Evolutionary conservation across 2,888 invertebrate genomes (phyloP).

Genomic region (Xylota segnis): DNA sequence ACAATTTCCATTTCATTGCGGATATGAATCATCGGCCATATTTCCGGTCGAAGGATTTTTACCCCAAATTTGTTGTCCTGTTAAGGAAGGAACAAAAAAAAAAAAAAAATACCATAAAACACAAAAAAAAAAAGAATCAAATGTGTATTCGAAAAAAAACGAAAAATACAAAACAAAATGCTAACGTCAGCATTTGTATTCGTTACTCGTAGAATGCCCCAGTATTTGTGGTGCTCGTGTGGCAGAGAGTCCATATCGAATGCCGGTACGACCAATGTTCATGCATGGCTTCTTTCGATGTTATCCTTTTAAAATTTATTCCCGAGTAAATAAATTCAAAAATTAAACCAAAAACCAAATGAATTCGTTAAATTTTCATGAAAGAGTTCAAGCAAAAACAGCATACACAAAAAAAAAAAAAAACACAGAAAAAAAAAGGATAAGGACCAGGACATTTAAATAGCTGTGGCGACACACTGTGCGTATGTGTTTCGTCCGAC

Average conservation of each 20-base stretch:
- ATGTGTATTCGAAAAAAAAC: conserved; percentile 54
- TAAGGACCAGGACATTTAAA: conserved; percentile 18
- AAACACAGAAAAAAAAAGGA: conserved; percentile 1
- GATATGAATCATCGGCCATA: conserved; percentile 77
- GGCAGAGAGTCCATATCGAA: conserved; percentile 44
- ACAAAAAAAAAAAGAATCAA: conserved; percentile 47
- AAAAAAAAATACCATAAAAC: conserved; percentile 19
- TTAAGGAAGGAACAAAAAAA: conserved; percentile 51
- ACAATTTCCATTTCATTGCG: conserved; percentile 77
- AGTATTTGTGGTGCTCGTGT: conserved; percentile 53
- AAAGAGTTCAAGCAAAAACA: conserved; percentile 53
- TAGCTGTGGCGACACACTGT: conserved; percentile 29
- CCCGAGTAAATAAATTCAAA: conserved; percentile 75
- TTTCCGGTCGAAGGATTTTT: conserved; percentile 77
- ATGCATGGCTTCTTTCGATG: conserved; percentile 73
- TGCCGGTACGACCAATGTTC: conserved; percentile 58
- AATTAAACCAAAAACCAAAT: conserved; percentile 73
- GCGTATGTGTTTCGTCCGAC: conserved; percentile 22
- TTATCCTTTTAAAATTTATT: conserved; percentile 75
- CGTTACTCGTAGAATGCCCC: conserved; percentile 60
- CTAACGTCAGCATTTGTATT: conserved; percentile 74
- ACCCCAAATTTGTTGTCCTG: conserved; percentile 76
- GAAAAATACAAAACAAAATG: conserved; percentile 50
- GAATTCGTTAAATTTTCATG: conserved; percentile 71
- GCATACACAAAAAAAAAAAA: background rate